Percentiles rank a stretch among this genome's conserved stretches.
phyloP scores from a whole-genome alignment of 2,888 invertebrate genomes.

The Balanococcus diminutus region DNA sequence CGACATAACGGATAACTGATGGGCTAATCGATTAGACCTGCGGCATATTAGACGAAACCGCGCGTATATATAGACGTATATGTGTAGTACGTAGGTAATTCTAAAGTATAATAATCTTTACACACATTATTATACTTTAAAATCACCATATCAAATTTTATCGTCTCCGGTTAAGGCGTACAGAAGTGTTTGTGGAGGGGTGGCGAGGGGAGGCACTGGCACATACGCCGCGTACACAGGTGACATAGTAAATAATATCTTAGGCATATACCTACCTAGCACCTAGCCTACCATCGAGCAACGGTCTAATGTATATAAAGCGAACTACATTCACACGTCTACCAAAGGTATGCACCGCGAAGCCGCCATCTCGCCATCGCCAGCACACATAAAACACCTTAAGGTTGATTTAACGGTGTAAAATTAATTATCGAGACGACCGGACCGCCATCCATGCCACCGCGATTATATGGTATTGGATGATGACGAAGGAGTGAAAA shows the following conservation, averaged over 20 bases:
- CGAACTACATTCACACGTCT: neutral
- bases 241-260: neutral
- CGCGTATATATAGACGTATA: too few relatives aligned
- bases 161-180: neutral
- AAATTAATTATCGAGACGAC: neutral
- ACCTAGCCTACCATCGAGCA: too few relatives aligned
- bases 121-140: neutral
- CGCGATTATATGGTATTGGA: neutral
- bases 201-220: neutral
- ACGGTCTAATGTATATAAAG: neutral
- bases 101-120: neutral
- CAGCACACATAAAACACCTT: neutral
- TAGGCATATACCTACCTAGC: too few relatives aligned
- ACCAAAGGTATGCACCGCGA: neutral
- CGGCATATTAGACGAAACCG: neutral
- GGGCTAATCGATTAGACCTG: constrained; percentile 9
- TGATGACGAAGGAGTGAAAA: neutral
- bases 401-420: constrained; percentile 9
- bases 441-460: neutral
- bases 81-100: neutral
- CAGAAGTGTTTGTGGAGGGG: neutral
- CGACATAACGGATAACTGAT: neutral
- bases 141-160: constrained; percentile 14
- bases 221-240: neutral
- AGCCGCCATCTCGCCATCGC: neutral